Evolutionary conservation across 2,113 vertebrate genomes (phyloP).

Genomic region (Menidia beryllina): DNA sequence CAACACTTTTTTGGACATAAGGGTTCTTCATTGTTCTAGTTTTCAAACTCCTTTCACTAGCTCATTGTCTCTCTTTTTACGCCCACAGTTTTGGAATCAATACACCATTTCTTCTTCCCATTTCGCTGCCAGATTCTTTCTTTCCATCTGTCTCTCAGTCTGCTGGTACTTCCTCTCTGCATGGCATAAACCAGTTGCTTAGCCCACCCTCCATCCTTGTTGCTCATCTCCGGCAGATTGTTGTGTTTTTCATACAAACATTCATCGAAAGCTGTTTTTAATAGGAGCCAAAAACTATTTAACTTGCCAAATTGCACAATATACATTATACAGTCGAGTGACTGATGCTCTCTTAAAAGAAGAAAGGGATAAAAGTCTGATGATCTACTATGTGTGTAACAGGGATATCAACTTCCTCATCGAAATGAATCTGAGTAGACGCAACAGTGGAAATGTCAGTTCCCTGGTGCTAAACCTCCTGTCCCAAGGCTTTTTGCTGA

Average conservation of each 20-base stretch:
- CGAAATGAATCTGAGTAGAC: neutral
- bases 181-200: conserved; percentile 47
- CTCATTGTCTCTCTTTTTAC: conserved; percentile 34
- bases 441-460: neutral
- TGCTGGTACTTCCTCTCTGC: conserved; percentile 46
- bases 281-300: neutral
- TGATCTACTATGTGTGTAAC: neutral
- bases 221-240: conserved; percentile 53
- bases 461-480: neutral
- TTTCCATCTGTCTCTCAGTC: conserved; percentile 62
- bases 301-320: conserved; percentile 10
- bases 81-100: conserved; percentile 48
- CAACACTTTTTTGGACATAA: neutral
- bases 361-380: neutral
- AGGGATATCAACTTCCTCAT: conserved; percentile 4
- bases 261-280: conserved; percentile 15
- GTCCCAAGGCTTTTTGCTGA: conserved; percentile 5
- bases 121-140: conserved; percentile 37
- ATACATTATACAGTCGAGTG: conserved; percentile 2
- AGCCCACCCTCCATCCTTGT: conserved; percentile 20
- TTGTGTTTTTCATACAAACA: conserved; percentile 47
- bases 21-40: neutral
- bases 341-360: neutral
- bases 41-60: conserved; percentile 24
- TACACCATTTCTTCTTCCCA: conserved; percentile 33